Evolutionary conservation across 2,888 invertebrate species (phyloP), one percentile per base, ranked within the genome.

Genomic region (Ormyrus pomaceus): DNA sequence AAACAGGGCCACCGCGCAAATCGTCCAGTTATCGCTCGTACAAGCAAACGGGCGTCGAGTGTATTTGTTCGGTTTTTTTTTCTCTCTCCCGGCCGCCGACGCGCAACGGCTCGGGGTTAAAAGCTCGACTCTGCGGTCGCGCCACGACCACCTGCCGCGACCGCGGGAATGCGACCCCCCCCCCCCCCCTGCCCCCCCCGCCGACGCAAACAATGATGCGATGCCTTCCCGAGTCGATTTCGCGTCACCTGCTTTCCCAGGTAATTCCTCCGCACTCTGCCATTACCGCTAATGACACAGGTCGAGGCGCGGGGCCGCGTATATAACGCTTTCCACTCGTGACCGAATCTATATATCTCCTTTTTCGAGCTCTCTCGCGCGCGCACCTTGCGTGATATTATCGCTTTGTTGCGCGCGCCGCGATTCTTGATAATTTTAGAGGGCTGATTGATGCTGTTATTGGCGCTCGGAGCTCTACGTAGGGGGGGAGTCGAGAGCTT

Each of bases 171-270:
- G 75, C 55, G 19, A 46, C 5, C 68, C 65, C 56, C 56, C 72
- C 72, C 51, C 56, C 72, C 66, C 75, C 34, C 2, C 58, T 2
- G 68, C 65, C 51, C 56, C 72, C 66, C 48, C 34, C 53, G 59
- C 75, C 45, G 11, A 59, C 58, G 77, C 72, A 77, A 73, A 74
- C 73, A 80, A 73, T 69, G 69, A 73, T 80, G 75, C 34, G 34
- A 34, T 61, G 65, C 65, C 62, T 58, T 66, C 46, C 45, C 51
- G 55, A 84, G 86, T 86, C 85, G 87, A 87, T 84, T 51, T 82
- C 69, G 71, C 79, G 72, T 86, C 87, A 87, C 87, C 87, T 87
- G 87, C 84, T 71, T 74, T 72, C 73, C 77, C 53, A 48, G 64
- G 66, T 10, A 34, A 62, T 61, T 56, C 13, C 46, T 51, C 5